These are phyloP conservation scores for Tiaroga cobitis DNA, from an alignment of 2,797 vertebrate species.

Conservation along the genomic window DNA sequence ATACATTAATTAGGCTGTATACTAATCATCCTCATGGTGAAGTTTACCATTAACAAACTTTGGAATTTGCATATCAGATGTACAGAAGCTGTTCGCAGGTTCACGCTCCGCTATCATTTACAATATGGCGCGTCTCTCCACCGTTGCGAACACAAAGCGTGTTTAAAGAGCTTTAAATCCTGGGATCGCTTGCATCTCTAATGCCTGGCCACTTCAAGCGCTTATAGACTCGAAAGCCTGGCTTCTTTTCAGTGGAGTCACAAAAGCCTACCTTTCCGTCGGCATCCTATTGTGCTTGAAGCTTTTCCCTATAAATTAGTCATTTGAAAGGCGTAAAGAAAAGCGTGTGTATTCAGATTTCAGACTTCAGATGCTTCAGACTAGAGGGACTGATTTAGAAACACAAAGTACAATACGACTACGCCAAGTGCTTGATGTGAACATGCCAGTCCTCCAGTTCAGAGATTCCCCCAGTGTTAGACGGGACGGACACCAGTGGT, in stretches of 20 bases:
- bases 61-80: constrained; percentile 20
- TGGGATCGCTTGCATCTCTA: constrained; percentile 40
- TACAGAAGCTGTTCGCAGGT: not conserved
- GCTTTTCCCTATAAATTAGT: constrained; percentile 52
- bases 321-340: constrained; percentile 38
- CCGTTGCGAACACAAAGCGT: not conserved
- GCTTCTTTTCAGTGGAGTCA: constrained; percentile 51
- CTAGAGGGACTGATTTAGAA: constrained; percentile 55
- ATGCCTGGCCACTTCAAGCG: constrained; percentile 34
- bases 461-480: not conserved
- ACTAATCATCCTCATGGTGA: not conserved
- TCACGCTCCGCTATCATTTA: not conserved
- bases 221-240: constrained; percentile 51
- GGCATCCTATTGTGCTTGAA: constrained; percentile 43
- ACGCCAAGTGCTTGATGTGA: constrained; percentile 39
- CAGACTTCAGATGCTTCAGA: constrained; percentile 54
- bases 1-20: not conserved
- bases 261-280: constrained; percentile 34
- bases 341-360: constrained; percentile 39
- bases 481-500: not conserved
- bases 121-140: not conserved
- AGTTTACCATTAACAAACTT: constrained; percentile 38
- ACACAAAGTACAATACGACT: constrained; percentile 51
- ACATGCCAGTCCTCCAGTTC: constrained; percentile 23
- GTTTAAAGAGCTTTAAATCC: constrained; percentile 46